A percentile compares a stretch with the other conserved stretches of the same genome.
Conservation (phyloP, 2,113 vertebrate species). For the Sebastes fasciatus region DNA sequence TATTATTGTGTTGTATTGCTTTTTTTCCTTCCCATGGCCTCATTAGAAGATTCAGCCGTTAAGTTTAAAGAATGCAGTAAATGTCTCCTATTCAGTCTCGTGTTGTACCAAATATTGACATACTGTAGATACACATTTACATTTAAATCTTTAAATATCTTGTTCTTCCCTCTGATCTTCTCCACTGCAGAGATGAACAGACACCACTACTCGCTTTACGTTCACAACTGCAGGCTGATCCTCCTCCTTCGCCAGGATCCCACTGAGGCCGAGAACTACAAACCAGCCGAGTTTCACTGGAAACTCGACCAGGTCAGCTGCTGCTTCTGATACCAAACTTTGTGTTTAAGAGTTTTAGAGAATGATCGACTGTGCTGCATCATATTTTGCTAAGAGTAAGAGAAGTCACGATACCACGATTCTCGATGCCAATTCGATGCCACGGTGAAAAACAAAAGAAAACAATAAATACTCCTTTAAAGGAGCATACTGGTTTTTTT, state of each 20-base stretch:
- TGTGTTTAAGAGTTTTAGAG: not conserved
- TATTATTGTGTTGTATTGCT: not conserved
- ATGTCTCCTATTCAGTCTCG: not conserved
- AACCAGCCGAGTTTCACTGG: slow-evolving; percentile 98
- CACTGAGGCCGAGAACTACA: slow-evolving; percentile 88
- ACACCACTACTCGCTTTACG: slow-evolving; percentile 93
- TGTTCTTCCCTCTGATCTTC: not conserved
- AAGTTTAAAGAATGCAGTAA: not conserved
- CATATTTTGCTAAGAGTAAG: not conserved
- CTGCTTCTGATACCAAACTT: not conserved
- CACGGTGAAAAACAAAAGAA: too few species aligned
- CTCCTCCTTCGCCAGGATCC: slow-evolving; percentile 96
- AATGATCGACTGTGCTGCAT: not conserved
- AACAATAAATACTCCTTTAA: too few species aligned
- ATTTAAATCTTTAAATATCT: not conserved
- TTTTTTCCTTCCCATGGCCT: not conserved
- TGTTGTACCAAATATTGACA: not conserved
- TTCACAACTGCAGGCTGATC: slow-evolving; percentile 94
- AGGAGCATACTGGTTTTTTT: too few species aligned
- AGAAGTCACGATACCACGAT: too few species aligned
- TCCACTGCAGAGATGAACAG: slow-evolving; percentile 92
- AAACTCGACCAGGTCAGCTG: slow-evolving; percentile 93
- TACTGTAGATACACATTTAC: not conserved
- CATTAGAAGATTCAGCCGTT: not conserved
- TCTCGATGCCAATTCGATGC: too few species aligned